phyloP scores from a whole-genome alignment of 2,888 invertebrate genomes.

The Lepidocyrtoides sp. region DNA sequence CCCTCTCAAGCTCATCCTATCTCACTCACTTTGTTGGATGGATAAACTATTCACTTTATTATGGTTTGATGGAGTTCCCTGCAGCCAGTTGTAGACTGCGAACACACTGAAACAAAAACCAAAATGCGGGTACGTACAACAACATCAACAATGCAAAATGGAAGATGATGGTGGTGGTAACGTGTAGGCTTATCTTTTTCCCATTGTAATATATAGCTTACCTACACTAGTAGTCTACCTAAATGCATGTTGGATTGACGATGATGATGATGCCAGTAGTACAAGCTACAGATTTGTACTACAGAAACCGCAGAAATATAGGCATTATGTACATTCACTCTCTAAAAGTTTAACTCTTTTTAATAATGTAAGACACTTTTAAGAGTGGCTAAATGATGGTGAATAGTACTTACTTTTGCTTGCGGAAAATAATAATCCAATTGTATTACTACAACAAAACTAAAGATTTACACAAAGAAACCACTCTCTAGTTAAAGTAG shows the following conservation, averaged over 20 bases:
- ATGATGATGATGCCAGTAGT: too few relatives aligned
- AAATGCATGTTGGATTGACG: not conserved
- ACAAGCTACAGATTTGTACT: too few relatives aligned
- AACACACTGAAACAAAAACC: conserved; percentile 19
- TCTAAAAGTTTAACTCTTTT: not conserved
- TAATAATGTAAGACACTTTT: conserved; percentile 36
- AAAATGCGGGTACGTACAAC: not conserved
- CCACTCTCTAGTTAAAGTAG: not conserved
- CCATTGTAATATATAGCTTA: not conserved
- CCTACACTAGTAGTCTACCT: not conserved
- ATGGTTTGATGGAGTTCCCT: conserved; percentile 74
- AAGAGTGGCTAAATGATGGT: conserved; percentile 19
- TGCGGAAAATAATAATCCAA: conserved; percentile 69
- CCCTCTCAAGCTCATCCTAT: conserved; percentile 21
- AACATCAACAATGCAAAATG: conserved; percentile 1
- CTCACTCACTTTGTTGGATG: conserved; percentile 26
- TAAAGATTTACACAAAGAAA: conserved; percentile 19
- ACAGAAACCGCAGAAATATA: not conserved
- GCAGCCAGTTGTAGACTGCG: not conserved
- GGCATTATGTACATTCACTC: not conserved
- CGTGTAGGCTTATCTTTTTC: conserved; percentile 13
- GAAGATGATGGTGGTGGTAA: conserved; percentile 18
- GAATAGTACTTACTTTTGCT: conserved; percentile 28
- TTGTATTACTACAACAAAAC: conserved; percentile 41
- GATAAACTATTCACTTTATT: conserved; percentile 69